phyloP scores from a whole-genome alignment of 1,140 invertebrate species.

The Drosophila varians region DNA sequence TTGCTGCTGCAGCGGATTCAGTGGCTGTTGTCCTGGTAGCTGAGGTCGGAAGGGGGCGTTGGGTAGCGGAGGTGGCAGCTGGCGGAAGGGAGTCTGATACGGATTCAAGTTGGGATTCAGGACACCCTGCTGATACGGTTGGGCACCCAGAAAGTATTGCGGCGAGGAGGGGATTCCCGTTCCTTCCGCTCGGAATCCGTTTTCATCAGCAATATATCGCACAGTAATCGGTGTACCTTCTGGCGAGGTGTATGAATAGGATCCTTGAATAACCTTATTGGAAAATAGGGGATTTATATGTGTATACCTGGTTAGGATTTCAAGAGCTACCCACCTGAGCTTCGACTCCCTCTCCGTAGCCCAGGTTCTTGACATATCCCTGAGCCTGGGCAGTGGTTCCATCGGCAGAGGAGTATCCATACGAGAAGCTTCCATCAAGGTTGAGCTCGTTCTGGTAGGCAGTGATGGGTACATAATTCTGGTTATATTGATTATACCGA shows the following conservation, averaged over 20 bases:
- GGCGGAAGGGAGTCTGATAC: slow-evolving; percentile 73
- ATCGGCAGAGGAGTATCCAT: slow-evolving; percentile 86
- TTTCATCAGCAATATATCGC: slow-evolving; percentile 86
- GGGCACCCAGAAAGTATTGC: slow-evolving; percentile 84
- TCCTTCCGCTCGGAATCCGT: slow-evolving; percentile 85
- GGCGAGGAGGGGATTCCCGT: slow-evolving; percentile 87
- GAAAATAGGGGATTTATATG: not conserved
- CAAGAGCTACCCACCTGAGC: slow-evolving; percentile 67
- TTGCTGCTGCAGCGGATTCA: slow-evolving; percentile 35
- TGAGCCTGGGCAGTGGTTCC: slow-evolving; percentile 86
- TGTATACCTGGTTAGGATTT: not conserved
- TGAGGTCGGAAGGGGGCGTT: slow-evolving; percentile 37
- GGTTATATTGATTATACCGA: slow-evolving; percentile 63
- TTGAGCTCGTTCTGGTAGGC: slow-evolving; percentile 86
- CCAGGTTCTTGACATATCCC: slow-evolving; percentile 85
- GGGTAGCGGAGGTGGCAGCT: slow-evolving; percentile 46
- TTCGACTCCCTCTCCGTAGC: slow-evolving; percentile 84
- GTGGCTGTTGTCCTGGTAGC: slow-evolving; percentile 54
- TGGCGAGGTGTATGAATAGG: slow-evolving; percentile 86
- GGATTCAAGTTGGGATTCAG: slow-evolving; percentile 78
- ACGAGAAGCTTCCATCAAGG: slow-evolving; percentile 85
- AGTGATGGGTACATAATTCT: slow-evolving; percentile 84
- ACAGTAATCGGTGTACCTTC: slow-evolving; percentile 85
- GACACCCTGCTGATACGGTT: slow-evolving; percentile 80
- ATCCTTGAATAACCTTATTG: slow-evolving; percentile 82